Percentiles rank a stretch among this genome's conserved stretches.
phyloP scores from a whole-genome alignment of 2,888 invertebrate species.

The Argyresthia goedartella region DNA sequence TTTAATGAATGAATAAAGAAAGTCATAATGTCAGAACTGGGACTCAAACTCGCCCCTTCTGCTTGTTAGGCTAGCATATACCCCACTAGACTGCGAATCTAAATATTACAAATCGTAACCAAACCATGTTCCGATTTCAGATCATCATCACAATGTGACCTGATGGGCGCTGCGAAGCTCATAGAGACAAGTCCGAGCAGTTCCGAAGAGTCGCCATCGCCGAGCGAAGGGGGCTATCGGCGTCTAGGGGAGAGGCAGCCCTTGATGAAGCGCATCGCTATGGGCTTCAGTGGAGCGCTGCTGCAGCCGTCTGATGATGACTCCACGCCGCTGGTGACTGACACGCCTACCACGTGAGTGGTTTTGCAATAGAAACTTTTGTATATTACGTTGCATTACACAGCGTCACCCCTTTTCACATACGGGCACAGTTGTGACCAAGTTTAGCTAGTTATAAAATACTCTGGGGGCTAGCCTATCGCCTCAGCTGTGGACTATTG shows the following conservation, averaged over 20 bases:
- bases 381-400: too few species aligned
- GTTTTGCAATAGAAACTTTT: background rate
- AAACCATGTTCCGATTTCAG: slow-evolving; percentile 22
- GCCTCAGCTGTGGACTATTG: too few species aligned
- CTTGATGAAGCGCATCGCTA: slow-evolving; percentile 81
- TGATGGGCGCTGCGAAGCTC: slow-evolving; percentile 41
- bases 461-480: too few species aligned
- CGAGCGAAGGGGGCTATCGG: slow-evolving; percentile 89
- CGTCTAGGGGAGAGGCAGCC: slow-evolving; percentile 86
- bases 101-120: background rate
- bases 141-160: slow-evolving; percentile 50
- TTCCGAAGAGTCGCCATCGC: slow-evolving; percentile 90
- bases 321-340: slow-evolving; percentile 81
- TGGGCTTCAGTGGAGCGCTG: slow-evolving; percentile 76
- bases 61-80: too few species aligned
- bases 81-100: too few species aligned
- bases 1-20: too few species aligned
- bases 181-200: slow-evolving; percentile 72
- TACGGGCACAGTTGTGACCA: too few species aligned
- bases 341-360: slow-evolving; percentile 70
- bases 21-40: too few species aligned
- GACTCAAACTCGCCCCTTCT: too few species aligned
- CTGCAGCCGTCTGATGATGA: slow-evolving; percentile 71
- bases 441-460: too few species aligned
- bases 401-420: too few species aligned